phyloP scores from a whole-genome alignment of 2,888 invertebrate genomes.

The Yponomeuta evonymella region DNA sequence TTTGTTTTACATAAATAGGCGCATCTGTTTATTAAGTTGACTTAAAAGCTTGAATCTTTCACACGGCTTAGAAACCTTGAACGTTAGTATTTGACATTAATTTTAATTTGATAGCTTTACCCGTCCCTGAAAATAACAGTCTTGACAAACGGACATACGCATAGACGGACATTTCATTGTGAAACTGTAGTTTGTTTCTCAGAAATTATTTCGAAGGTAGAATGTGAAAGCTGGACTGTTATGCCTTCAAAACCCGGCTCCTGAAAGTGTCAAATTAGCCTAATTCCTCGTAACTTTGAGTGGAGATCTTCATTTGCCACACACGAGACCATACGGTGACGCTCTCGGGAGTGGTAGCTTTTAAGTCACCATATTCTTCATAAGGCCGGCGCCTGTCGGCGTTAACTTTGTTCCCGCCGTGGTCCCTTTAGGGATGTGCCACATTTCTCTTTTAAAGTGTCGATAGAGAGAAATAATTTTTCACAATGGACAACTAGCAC shows the following conservation, averaged over 20 bases:
- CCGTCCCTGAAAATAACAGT: too few relatives aligned
- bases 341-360: constrained; percentile 4
- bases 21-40: too few relatives aligned
- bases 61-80: too few relatives aligned
- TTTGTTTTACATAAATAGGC: too few relatives aligned
- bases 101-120: too few relatives aligned
- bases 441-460: neutral
- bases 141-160: too few relatives aligned
- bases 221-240: neutral
- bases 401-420: constrained; percentile 9
- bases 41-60: too few relatives aligned
- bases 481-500: too few relatives aligned
- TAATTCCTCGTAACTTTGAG: neutral
- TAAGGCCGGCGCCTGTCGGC: neutral
- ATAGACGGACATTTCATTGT: too few relatives aligned
- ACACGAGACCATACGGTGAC: neutral
- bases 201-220: too few relatives aligned
- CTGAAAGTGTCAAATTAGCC: neutral
- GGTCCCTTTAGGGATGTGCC: neutral
- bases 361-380: constrained; percentile 3
- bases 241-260: neutral
- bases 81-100: too few relatives aligned
- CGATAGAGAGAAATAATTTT: neutral
- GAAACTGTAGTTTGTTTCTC: too few relatives aligned
- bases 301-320: constrained; percentile 2